Percentiles rank a stretch among this genome's conserved stretches.
Evolutionary conservation across 2,888 invertebrate genomes (phyloP).

Genomic region (Lasioglossum vierecki): DNA sequence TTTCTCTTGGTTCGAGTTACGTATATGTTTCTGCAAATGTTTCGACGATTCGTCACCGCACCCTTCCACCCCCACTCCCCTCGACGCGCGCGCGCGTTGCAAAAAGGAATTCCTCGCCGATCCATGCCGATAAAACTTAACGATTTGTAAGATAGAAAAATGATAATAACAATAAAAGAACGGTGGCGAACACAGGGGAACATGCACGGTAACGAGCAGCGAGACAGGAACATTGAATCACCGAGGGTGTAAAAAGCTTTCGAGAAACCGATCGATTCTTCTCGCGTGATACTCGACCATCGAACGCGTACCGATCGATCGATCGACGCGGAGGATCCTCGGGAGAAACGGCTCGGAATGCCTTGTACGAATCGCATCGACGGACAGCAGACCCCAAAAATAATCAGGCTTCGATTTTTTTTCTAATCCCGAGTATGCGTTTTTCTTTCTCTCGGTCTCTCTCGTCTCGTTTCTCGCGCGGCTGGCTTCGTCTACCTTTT

Average conservation of each 20-base stretch:
- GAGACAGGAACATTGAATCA: slow-evolving; percentile 14
- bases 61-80: background rate
- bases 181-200: background rate
- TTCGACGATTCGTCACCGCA: slow-evolving; percentile 31
- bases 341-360: slow-evolving; percentile 23
- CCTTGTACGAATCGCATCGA: slow-evolving; percentile 62
- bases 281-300: background rate
- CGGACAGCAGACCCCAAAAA: slow-evolving; percentile 60
- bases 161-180: background rate
- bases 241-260: background rate
- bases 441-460: slow-evolving; percentile 44
- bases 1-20: slow-evolving; percentile 36
- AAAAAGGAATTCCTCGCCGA: slow-evolving; percentile 4
- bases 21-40: slow-evolving; percentile 41
- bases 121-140: slow-evolving; percentile 16
- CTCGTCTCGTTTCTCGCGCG: slow-evolving; percentile 9
- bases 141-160: slow-evolving; percentile 2
- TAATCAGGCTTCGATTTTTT: slow-evolving; percentile 66
- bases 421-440: slow-evolving; percentile 50
- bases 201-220: slow-evolving; percentile 3
- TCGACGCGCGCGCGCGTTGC: background rate
- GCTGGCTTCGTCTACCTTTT: slow-evolving; percentile 10
- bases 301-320: background rate
- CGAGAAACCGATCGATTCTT: background rate
- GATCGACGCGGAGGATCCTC: background rate